Percentiles rank a stretch among this genome's conserved stretches.
Evolutionary conservation across 92 coral and sea anemone species (phyloP).

Genomic region (Parazoanthus atlanticus): DNA sequence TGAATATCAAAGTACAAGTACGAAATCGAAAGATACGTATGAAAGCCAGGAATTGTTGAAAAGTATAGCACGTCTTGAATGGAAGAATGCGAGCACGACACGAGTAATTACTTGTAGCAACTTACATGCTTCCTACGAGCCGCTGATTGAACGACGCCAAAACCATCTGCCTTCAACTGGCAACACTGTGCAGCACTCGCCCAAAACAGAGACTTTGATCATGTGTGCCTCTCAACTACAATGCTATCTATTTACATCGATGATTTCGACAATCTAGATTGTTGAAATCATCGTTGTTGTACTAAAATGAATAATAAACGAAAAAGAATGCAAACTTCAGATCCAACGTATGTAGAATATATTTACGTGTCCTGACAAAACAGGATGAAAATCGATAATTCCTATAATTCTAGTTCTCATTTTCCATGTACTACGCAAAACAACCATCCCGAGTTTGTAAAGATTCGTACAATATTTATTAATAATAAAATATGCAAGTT

Average conservation of each 20-base stretch:
- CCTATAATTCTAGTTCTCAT: not conserved
- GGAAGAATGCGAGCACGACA: not conserved
- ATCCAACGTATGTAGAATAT: too few species aligned
- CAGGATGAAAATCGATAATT: not conserved
- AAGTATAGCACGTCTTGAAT: not conserved
- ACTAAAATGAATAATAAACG: not conserved
- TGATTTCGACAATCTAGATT: too few species aligned
- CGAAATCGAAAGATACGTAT: constrained; percentile 8
- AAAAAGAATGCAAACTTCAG: too few species aligned
- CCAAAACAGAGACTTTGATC: not conserved
- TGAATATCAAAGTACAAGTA: constrained; percentile 4
- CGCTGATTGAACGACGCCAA: constrained; percentile 2
- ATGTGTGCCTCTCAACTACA: not conserved
- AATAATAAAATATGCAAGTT: not conserved
- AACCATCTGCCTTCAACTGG: constrained; percentile 25
- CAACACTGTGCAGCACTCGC: not conserved
- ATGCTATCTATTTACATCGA: not conserved
- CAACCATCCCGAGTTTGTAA: too few species aligned
- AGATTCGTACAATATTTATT: not conserved
- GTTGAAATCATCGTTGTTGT: not conserved
- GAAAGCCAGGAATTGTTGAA: constrained; percentile 13
- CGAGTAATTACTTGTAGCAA: not conserved
- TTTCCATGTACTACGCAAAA: not conserved
- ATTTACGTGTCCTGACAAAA: not conserved
- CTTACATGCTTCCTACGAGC: constrained; percentile 14